Evolutionary conservation across 92 coral and sea anemone genomes (phyloP).

Genomic region (Scolanthus callimorphus): DNA sequence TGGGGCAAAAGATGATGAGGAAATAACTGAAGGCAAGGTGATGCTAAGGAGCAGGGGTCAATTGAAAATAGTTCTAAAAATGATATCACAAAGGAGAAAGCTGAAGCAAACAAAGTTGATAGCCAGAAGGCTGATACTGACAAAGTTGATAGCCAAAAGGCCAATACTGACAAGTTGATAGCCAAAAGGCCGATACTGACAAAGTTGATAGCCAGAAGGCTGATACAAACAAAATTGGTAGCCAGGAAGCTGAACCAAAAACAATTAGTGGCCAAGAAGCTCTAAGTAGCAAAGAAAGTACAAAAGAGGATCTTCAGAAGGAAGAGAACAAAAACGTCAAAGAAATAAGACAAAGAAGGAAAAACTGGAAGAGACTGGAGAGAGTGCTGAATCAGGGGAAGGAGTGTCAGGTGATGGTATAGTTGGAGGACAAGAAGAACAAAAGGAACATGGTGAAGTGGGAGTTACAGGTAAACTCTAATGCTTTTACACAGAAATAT

Average conservation of each 20-base stretch:
- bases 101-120: neutral
- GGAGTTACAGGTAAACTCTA: too few relatives aligned
- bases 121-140: neutral
- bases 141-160: neutral
- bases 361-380: slow-evolving; percentile 23
- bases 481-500: too few relatives aligned
- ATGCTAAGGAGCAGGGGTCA: too few relatives aligned
- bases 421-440: slow-evolving; percentile 21
- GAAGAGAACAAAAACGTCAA: too few relatives aligned
- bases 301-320: too few relatives aligned
- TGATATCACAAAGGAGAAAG: neutral
- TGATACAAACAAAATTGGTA: neutral
- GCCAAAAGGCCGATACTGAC: neutral
- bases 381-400: slow-evolving; percentile 31
- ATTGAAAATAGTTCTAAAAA: neutral
- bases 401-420: slow-evolving; percentile 21
- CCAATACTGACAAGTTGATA: neutral
- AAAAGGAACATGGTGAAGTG: neutral
- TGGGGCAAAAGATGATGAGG: slow-evolving; percentile 1
- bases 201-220: neutral
- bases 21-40: neutral
- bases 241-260: slow-evolving; percentile 9
- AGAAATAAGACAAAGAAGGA: slow-evolving; percentile 40
- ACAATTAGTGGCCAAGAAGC: neutral
- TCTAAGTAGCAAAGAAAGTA: too few relatives aligned